Conservation (phyloP, 2,797 vertebrate genomes). For the Gorsachius magnificus region DNA sequence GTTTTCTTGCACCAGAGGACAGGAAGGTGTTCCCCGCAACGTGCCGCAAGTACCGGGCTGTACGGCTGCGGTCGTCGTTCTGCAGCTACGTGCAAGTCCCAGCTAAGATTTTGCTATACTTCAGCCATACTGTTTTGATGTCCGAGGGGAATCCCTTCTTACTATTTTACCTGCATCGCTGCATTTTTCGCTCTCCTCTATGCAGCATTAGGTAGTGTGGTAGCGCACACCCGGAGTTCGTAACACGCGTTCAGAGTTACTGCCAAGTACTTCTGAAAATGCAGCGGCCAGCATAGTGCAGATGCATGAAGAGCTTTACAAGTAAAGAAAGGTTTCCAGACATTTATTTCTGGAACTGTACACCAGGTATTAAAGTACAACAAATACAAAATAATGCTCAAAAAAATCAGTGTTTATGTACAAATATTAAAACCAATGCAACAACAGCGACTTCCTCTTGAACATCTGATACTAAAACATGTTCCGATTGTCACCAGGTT, state of each 20-base stretch:
- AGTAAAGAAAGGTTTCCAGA: conserved; percentile 89
- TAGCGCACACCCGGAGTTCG: rapidly evolving
- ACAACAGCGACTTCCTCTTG: conserved; percentile 94
- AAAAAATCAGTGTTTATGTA: conserved; percentile 98
- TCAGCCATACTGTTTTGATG: neutral
- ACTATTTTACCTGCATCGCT: too few relatives aligned
- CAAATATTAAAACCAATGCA: conserved; percentile 94
- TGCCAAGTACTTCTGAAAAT: neutral
- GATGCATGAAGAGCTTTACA: conserved; percentile 47
- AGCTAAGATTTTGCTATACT: neutral
- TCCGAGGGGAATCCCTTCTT: neutral
- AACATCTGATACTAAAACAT: conserved; percentile 90
- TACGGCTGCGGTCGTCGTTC: rapidly evolving
- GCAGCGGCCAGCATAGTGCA: neutral
- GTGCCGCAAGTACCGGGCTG: rapidly evolving
- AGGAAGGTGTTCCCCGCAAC: rapidly evolving
- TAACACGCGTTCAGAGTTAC: neutral
- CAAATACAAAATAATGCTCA: conserved; percentile 99
- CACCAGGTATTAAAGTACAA: conserved; percentile 99
- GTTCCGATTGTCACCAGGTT: conserved; percentile 93
- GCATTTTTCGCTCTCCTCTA: neutral
- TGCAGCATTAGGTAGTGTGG: rapidly evolving
- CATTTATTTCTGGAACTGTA: conserved; percentile 99
- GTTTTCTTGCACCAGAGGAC: neutral
- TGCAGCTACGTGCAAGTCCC: neutral